Conservation (phyloP, 2,113 vertebrate genomes). For the Ariopsis seemanni region DNA sequence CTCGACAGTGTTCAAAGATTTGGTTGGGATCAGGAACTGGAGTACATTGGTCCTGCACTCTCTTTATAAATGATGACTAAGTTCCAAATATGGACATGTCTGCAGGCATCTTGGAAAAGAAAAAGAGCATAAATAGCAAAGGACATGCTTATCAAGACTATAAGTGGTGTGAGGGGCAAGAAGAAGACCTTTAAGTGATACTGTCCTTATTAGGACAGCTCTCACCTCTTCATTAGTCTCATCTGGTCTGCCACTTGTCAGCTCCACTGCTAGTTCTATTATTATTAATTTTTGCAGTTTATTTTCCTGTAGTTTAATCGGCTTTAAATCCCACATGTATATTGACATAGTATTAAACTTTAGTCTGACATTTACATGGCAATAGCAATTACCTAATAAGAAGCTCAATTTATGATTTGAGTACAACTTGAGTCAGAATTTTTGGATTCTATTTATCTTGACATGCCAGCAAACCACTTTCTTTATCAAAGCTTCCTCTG, state of each 20-base stretch:
- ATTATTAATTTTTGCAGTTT: background rate
- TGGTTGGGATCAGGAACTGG: slow-evolving; percentile 16
- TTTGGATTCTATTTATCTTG: slow-evolving; percentile 22
- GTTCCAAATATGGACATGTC: slow-evolving; percentile 51
- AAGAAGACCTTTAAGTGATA: slow-evolving; percentile 48
- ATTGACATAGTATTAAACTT: background rate
- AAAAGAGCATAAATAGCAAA: background rate
- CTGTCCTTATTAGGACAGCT: slow-evolving; percentile 47
- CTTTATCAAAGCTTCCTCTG: slow-evolving; percentile 40
- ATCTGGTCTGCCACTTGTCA: background rate
- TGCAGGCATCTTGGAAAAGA: slow-evolving; percentile 13
- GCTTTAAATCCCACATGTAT: background rate
- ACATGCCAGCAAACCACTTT: slow-evolving; percentile 12
- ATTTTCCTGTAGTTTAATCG: background rate
- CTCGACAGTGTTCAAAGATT: background rate
- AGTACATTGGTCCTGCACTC: background rate
- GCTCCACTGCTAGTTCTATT: background rate
- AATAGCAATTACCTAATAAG: background rate
- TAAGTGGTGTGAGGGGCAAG: slow-evolving; percentile 46
- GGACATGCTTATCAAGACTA: slow-evolving; percentile 37
- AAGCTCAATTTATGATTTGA: background rate
- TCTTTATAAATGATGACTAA: slow-evolving; percentile 40
- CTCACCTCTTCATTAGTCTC: slow-evolving; percentile 12
- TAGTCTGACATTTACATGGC: background rate
- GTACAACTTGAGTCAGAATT: background rate